Evolutionary conservation across 2,888 invertebrate genomes (phyloP), one percentile per base, ranked within the genome.

Genomic region (Phlogophora meticulosa): DNA sequence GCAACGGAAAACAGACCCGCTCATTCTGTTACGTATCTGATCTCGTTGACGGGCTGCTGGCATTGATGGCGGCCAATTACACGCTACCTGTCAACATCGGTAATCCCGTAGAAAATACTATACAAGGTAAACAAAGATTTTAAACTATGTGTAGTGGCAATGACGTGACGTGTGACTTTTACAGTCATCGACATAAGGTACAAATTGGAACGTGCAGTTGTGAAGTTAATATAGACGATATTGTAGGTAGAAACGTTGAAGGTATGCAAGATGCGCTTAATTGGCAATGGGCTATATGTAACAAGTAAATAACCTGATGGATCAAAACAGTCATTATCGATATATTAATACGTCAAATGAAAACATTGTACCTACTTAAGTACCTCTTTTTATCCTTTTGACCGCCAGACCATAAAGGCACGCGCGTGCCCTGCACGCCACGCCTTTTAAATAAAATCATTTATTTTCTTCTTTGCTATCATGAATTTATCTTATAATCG

Each of bases 11-110:
- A 85, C 98, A 98, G 92, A 98, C 99, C 0, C 96, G 99, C 60
- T 99, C 99, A 0, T 99, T 99, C 95, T 99, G 99, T 93, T 99
- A 99, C 89, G 98, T 99, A 13, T 98, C 98, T 10, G 99, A 99
- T 95, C 96, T 99, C 80, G 99, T 99, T 0, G 98, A 99, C 86
- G 99, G 99, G 0, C 95, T 99, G 55, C 96, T 99, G 42, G 96
- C 97, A 0, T 93, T 99, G 52, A 99, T 99, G 99, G 97, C 97
- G 64, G 98, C 98, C 17, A 99, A 99, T 94, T 99, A 98, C 91
- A 97, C 98, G 0, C 96, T 97, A 81, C 99, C 99, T 7, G 97
- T 99, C 2, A 99, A 99, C 94, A 95, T 99, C 72, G 99, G 99
- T 45, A 99, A 99, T 95, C 99, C 99, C 0, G 98, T 99, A 46